Base-by-base conservation (phyloP, 1,140 invertebrate species). In the Zaprionus ghesquierei region DNA sequence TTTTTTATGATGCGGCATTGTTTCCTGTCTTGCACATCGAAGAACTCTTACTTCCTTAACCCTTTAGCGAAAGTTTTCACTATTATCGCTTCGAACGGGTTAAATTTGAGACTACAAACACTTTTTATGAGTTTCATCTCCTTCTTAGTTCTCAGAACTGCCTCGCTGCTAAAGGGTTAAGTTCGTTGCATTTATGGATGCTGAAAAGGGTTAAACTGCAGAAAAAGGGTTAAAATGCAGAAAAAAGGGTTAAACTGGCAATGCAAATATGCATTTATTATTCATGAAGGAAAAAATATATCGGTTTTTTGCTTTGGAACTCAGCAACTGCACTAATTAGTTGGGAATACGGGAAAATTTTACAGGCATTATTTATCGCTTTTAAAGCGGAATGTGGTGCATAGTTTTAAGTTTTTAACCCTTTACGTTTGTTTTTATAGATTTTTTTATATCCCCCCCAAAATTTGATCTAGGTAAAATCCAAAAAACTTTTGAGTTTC, bases 1-100 rank as follows among this genome's bases (percentile, higher is more conserved):
- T 86, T 89, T 86, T 86, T 86, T 86, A 86, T 89, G 79, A 51
- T 35, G 27, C 15, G 41, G 27, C 71, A 55, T 86, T 86, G 82
- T 87, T 87, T 63, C 49, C 53, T 55, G 41, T 41, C 55, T 74
- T 50, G 62, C 80, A 82, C 55, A 41, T n/a, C 23, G 38, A 10
- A 56, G 54, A 27, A 8, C 31, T 60, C 27, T 23, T 50, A 82
- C 81, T 84, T 84, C 81, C 80, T 84, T 44, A 84, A 84, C 80
- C 81, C 81, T 84, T 84, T 84, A 50, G 59, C 60, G 33, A 70
- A 81, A 81, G 50, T 65, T 85, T 77, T 58, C 20, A 8, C 35
- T 10, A 3, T 23, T 33, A 49, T 29, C 12, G 54, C 1, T 10
- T 5, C 44, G 77, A 87, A 86, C 61, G 84, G 82, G 82, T 86